A percentile compares a stretch with the other conserved stretches of the same genome.
Evolutionary conservation across 2,113 vertebrate genomes (phyloP).

Genomic region (Loxodonta africana): DNA sequence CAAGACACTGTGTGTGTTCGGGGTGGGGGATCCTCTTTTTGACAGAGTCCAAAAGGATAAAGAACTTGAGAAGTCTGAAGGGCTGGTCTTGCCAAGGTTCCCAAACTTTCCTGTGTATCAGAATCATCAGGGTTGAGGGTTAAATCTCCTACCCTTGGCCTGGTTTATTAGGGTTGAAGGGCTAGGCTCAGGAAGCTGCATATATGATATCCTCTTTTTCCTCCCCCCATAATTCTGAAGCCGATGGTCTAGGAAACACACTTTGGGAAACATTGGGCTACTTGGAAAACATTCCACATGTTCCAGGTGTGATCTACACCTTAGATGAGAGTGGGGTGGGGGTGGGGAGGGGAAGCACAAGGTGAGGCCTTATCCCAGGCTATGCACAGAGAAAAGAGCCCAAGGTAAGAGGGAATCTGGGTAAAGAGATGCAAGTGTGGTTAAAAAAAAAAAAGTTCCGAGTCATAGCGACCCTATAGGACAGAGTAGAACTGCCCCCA

Average conservation of each 20-base stretch:
- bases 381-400: not conserved
- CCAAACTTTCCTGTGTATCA: not conserved
- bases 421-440: not conserved
- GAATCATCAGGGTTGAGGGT: not conserved
- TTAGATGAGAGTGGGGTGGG: fast-evolving
- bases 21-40: not conserved
- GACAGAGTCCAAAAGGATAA: not conserved
- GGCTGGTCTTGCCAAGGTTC: not conserved
- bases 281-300: not conserved
- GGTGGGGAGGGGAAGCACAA: not conserved
- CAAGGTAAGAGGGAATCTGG: not conserved
- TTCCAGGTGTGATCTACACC: not conserved
- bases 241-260: not conserved
- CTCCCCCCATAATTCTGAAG: not conserved
- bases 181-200: not conserved
- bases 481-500: too few relatives aligned
- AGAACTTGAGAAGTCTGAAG: not conserved
- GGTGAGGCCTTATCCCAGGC: not conserved
- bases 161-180: not conserved
- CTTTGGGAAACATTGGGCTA: not conserved
- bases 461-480: too few relatives aligned
- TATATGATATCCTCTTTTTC: not conserved
- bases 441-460: too few relatives aligned
- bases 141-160: not conserved
- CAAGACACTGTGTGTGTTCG: not conserved